Conservation (phyloP, 2,888 invertebrate species). For the Megamerina dolium region DNA sequence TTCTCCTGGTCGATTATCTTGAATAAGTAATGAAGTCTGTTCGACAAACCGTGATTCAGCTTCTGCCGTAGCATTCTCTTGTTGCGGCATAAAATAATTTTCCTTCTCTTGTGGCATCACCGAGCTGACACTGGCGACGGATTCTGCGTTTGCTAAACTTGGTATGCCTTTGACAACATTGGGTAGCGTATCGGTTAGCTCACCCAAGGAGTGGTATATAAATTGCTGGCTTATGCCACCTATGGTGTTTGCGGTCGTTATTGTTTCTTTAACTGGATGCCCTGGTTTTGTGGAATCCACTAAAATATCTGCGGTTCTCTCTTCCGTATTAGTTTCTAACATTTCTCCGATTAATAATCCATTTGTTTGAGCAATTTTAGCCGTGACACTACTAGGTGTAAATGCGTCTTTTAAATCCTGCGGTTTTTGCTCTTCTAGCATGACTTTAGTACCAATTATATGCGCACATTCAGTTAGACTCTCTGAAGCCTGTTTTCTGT, state of each 20-base stretch:
- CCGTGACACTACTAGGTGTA: constrained; percentile 1
- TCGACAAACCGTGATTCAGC: constrained; percentile 35
- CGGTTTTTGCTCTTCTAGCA: constrained; percentile 20
- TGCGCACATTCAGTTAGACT: constrained; percentile 60
- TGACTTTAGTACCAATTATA: constrained; percentile 49
- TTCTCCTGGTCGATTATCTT: constrained; percentile 60
- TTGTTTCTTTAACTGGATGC: constrained; percentile 57
- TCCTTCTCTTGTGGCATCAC: constrained; percentile 64
- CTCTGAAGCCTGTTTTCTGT: constrained; percentile 55
- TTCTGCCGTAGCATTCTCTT: constrained; percentile 14
- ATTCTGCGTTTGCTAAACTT: constrained; percentile 53
- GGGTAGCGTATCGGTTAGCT: too few species aligned
- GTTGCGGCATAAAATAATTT: constrained; percentile 18
- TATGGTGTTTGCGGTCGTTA: constrained; percentile 54
- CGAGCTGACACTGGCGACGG: constrained; percentile 56
- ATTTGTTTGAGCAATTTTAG: not conserved
- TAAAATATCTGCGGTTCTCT: constrained; percentile 57
- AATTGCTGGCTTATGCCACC: constrained; percentile 62
- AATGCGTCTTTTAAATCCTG: not conserved
- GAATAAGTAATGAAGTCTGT: constrained; percentile 58
- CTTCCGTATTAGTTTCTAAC: constrained; percentile 45
- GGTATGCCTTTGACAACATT: too few species aligned
- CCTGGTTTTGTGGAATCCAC: constrained; percentile 37
- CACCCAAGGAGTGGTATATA: too few species aligned
- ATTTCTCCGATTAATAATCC: not conserved